phyloP scores from a whole-genome alignment of 2,113 vertebrate genomes.

The Empidonax alnorum region DNA sequence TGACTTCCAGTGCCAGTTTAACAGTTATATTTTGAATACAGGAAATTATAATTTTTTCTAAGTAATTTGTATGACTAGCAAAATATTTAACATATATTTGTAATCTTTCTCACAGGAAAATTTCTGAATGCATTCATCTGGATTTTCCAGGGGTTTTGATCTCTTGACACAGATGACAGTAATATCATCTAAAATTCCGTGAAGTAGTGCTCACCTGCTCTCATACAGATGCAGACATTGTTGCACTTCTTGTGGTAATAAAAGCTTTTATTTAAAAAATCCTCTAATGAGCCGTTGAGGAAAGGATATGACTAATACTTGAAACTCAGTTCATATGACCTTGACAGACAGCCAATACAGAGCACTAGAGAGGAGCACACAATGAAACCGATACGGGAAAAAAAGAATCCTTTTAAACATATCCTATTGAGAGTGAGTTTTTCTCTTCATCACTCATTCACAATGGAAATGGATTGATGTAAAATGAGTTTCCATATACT shows the following conservation, averaged over 20 bases:
- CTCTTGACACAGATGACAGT: constrained; percentile 10
- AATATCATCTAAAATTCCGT: constrained; percentile 9
- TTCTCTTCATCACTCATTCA: background rate
- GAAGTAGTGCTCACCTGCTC: constrained; percentile 23
- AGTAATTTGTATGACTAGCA: background rate
- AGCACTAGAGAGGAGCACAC: background rate
- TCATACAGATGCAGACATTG: constrained; percentile 12
- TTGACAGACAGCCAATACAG: constrained; percentile 45
- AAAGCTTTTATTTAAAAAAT: constrained; percentile 51
- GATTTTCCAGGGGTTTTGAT: background rate
- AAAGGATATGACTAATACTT: constrained; percentile 44
- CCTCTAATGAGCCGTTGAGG: constrained; percentile 59
- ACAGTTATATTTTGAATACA: background rate
- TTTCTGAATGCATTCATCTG: constrained; percentile 12
- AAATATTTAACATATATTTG: background rate
- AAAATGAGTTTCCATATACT: background rate
- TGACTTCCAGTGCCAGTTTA: background rate
- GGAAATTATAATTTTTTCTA: background rate
- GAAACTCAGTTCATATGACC: constrained; percentile 43
- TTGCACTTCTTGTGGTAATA: constrained; percentile 7
- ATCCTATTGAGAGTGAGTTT: background rate
- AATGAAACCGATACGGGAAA: background rate
- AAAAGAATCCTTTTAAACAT: background rate
- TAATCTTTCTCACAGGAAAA: background rate
- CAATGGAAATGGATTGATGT: background rate